Percentiles rank a stretch among this genome's conserved stretches.
Conservation (phyloP, 2,888 invertebrate genomes). For the Stenolophus ochropezus region DNA sequence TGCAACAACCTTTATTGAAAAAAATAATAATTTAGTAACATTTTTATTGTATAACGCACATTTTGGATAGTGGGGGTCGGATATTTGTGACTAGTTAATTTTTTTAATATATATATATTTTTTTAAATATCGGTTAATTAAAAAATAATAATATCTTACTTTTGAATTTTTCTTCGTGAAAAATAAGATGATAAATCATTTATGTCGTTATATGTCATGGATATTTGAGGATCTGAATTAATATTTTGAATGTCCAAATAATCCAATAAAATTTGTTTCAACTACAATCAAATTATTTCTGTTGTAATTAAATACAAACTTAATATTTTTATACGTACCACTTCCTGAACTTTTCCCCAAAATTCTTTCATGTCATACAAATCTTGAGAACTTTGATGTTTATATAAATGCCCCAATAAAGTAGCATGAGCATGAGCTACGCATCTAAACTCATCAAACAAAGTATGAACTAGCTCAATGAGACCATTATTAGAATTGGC, state of each 20-base stretch:
- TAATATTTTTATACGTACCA: constrained; percentile 77
- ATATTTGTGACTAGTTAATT: no score
- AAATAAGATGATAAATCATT: constrained; percentile 77
- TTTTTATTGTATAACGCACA: no score
- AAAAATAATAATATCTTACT: constrained; percentile 65
- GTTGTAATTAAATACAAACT: constrained; percentile 46
- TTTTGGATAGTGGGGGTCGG: no score
- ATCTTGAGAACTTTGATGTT: constrained; percentile 74
- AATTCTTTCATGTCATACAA: constrained; percentile 86
- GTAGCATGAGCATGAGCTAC: constrained; percentile 86
- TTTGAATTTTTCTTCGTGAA: constrained; percentile 73
- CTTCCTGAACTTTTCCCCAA: constrained; percentile 93
- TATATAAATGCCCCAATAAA: constrained; percentile 79
- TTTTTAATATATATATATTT: no score
- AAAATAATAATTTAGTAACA: no score
- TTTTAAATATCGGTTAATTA: no score
- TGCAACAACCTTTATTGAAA: no score
- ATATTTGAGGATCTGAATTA: constrained; percentile 77
- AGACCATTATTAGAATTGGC: constrained; percentile 71
- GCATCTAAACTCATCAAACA: constrained; percentile 88
- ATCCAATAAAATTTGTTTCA: constrained; percentile 84
- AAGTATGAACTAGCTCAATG: constrained; percentile 80
- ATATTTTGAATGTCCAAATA: constrained; percentile 91
- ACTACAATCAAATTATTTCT: constrained; percentile 46
- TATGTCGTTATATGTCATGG: constrained; percentile 68